These are phyloP conservation scores for Poeciliopsis turneri DNA, from an alignment of 2,797 vertebrate genomes.

Conservation along the genomic window DNA sequence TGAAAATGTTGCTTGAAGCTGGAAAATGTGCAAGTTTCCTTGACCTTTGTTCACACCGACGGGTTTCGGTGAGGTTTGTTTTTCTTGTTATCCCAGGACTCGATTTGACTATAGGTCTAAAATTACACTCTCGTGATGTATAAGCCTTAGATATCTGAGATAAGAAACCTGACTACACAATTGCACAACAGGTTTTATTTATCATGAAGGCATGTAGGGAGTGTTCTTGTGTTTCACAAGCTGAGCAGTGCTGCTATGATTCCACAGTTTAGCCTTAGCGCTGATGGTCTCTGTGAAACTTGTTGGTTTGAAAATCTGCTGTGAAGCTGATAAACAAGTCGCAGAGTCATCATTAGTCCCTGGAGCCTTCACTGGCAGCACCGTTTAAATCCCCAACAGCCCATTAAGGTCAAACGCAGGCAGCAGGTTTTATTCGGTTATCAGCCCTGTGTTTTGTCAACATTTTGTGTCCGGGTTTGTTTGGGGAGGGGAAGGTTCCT, in stretches of 20 bases:
- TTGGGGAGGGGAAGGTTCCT: conserved; percentile 50
- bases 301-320: conserved; percentile 45
- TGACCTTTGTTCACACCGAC: conserved; percentile 15
- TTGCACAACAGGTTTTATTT: conserved; percentile 27
- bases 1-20: not conserved
- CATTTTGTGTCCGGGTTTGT: conserved; percentile 52
- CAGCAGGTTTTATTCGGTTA: conserved; percentile 61
- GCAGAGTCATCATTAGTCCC: conserved; percentile 50
- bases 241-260: conserved; percentile 4
- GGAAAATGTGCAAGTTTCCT: not conserved
- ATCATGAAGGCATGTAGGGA: conserved; percentile 11
- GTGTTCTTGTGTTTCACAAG: conserved; percentile 34
- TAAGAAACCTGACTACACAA: conserved; percentile 13
- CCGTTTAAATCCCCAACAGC: conserved; percentile 56
- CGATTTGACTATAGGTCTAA: conserved; percentile 21
- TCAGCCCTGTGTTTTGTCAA: conserved; percentile 67
- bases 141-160: conserved; percentile 40
- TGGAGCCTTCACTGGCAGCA: conserved; percentile 54
- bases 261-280: conserved; percentile 4
- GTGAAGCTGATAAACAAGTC: conserved; percentile 41
- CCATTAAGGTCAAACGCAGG: conserved; percentile 64
- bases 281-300: conserved; percentile 36
- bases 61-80: conserved; percentile 45
- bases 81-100: conserved; percentile 19
- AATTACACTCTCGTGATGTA: conserved; percentile 35